A percentile compares a stretch with the other conserved stretches of the same genome.
Conservation (phyloP, 2,797 vertebrate species). For the Odontamblyopus rebecca region DNA sequence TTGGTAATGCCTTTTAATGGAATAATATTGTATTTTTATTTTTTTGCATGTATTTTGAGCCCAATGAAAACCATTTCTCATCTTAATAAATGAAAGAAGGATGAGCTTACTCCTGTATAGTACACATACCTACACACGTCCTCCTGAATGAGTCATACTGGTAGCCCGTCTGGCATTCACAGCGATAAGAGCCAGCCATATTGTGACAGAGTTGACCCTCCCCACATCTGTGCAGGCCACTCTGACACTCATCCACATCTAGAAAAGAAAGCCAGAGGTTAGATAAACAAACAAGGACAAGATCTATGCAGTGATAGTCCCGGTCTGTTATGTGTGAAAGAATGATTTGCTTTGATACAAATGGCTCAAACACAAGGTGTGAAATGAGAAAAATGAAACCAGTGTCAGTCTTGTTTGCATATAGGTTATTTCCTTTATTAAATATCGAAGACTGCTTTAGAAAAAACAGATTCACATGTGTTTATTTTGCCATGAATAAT, state of each 20-base stretch:
- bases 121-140: slow-evolving; percentile 84
- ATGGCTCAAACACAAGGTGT: background rate
- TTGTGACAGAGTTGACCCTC: slow-evolving; percentile 89
- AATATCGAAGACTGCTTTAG: background rate
- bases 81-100: background rate
- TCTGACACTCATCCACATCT: slow-evolving; percentile 93
- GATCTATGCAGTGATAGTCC: background rate
- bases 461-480: background rate
- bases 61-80: background rate
- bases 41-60: background rate
- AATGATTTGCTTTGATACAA: background rate
- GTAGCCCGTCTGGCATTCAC: slow-evolving; percentile 90
- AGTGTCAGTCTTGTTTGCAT: background rate
- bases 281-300: background rate
- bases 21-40: no score
- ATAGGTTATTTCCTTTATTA: background rate
- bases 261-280: slow-evolving; percentile 26
- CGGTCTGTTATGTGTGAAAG: background rate
- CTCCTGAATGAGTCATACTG: slow-evolving; percentile 87
- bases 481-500: background rate
- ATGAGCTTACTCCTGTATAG: background rate
- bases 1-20: no score
- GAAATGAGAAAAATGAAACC: background rate
- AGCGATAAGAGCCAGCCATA: slow-evolving; percentile 88
- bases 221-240: slow-evolving; percentile 79